phyloP scores from a whole-genome alignment of 30 jellyfish, hydroid and myxozoan genomes.

The Turritopsis dohrnii region DNA sequence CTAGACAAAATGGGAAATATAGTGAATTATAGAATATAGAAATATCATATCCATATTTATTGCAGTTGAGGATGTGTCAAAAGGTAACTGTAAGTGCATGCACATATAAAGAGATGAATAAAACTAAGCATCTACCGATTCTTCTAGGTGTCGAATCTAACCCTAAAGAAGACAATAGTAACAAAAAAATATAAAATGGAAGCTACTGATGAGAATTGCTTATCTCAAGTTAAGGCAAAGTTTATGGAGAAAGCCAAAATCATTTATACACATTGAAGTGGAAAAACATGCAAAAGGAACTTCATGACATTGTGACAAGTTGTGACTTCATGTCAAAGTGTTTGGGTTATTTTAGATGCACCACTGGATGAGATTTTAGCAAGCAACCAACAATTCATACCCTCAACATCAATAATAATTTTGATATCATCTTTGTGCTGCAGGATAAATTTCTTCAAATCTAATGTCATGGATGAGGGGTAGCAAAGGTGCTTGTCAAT shows the following conservation, averaged over 20 bases:
- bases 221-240: neutral
- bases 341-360: no score
- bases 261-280: no score
- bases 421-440: constrained; percentile 6
- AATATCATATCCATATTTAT: neutral
- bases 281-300: no score
- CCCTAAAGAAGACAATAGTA: neutral
- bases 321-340: no score
- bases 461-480: constrained; percentile 3
- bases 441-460: neutral
- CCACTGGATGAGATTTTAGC: neutral
- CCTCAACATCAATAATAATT: constrained; percentile 3
- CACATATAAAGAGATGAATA: no score
- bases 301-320: neutral
- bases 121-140: no score
- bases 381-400: neutral
- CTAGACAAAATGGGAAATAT: neutral
- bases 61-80: neutral
- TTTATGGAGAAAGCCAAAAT: neutral
- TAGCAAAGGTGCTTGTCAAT: neutral
- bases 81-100: no score
- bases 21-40: neutral
- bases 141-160: neutral
- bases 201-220: neutral
- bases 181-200: neutral